These are phyloP conservation scores for Atta texana DNA, from an alignment of 1,140 invertebrate genomes.

Conservation along the genomic window DNA sequence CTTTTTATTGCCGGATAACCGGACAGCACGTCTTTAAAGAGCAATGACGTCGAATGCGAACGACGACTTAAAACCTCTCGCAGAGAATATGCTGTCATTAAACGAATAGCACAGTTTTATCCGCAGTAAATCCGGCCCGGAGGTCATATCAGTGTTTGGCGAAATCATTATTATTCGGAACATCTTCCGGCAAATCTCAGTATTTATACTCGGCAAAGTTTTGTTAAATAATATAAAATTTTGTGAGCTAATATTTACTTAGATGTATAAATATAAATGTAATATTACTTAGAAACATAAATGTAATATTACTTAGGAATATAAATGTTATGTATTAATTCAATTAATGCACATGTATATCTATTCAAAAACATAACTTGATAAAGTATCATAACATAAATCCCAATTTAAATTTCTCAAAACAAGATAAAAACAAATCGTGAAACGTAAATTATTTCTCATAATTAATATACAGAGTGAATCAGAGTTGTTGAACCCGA, in stretches of 20 bases:
- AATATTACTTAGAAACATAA: no score
- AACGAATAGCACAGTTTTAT: slow-evolving; percentile 33
- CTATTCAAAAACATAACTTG: neutral
- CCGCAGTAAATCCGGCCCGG: slow-evolving; percentile 11
- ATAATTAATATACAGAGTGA: neutral
- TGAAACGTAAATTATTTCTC: neutral
- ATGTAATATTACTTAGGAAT: neutral
- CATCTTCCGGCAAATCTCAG: neutral
- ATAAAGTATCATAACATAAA: neutral
- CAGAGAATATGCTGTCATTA: neutral
- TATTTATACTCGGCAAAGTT: neutral
- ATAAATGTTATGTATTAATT: neutral
- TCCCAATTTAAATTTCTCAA: neutral
- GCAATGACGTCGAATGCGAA: slow-evolving; percentile 23
- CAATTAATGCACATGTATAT: neutral
- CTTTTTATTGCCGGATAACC: slow-evolving; percentile 42
- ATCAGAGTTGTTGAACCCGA: no score
- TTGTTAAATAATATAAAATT: neutral
- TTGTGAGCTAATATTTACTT: neutral
- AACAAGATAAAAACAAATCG: neutral
- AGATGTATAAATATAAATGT: neutral
- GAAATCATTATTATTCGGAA: neutral
- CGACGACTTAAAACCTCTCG: neutral
- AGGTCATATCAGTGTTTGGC: neutral
- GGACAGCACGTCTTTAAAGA: slow-evolving; percentile 31